These are phyloP conservation scores for Rhipidura dahli DNA, from an alignment of 2,113 vertebrate genomes.

Conservation along the genomic window DNA sequence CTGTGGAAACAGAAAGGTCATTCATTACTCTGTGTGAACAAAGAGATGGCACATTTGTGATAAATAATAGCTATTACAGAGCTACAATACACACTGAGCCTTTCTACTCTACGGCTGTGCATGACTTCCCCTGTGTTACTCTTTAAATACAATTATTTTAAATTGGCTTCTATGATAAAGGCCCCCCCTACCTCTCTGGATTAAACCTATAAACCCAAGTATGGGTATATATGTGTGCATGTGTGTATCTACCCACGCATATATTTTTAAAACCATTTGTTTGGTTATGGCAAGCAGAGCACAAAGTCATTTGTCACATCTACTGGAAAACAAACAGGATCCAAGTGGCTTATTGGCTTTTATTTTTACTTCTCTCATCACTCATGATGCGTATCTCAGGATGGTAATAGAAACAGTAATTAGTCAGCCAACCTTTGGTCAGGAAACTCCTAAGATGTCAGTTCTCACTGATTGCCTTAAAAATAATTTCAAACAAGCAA, in stretches of 20 bases:
- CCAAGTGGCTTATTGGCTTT: neutral
- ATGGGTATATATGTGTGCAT: accelerated
- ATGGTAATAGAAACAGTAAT: neutral
- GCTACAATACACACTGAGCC: slow-evolving; percentile 68
- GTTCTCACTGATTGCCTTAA: neutral
- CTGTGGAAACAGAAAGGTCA: slow-evolving; percentile 78
- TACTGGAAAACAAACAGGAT: neutral
- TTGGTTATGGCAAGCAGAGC: neutral
- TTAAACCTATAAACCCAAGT: neutral
- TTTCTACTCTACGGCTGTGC: slow-evolving; percentile 57
- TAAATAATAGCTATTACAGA: slow-evolving; percentile 79
- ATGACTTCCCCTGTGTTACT: slow-evolving; percentile 9
- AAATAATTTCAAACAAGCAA: neutral
- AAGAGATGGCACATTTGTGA: slow-evolving; percentile 74
- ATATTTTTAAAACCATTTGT: neutral
- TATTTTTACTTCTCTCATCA: neutral
- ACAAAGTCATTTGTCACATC: neutral
- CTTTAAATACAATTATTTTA: slow-evolving; percentile 49
- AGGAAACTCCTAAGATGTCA: neutral
- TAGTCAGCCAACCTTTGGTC: neutral
- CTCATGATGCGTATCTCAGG: neutral
- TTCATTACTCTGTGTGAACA: slow-evolving; percentile 79
- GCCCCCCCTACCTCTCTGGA: neutral
- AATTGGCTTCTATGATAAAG: slow-evolving; percentile 7
- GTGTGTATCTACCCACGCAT: neutral